phyloP scores from a whole-genome alignment of 2,797 vertebrate genomes.

The Betta splendens region DNA sequence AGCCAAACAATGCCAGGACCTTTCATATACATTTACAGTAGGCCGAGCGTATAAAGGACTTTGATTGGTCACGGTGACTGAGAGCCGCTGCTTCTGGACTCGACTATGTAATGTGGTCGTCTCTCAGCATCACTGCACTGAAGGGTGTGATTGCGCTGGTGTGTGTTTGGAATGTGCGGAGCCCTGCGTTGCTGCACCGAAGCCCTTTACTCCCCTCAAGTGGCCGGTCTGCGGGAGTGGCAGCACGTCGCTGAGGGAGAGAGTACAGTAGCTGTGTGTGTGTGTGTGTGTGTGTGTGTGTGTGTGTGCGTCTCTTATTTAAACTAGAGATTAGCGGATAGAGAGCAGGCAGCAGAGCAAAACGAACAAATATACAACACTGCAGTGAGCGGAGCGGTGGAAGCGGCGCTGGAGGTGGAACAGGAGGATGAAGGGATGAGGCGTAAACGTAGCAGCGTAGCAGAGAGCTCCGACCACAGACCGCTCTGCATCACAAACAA shows the following conservation, averaged over 20 bases:
- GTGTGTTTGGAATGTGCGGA: constrained; percentile 1
- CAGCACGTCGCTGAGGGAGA: constrained; percentile 23
- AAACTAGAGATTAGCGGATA: constrained; percentile 66
- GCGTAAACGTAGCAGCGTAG: constrained; percentile 7
- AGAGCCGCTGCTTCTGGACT: constrained; percentile 34
- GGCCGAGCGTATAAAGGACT: constrained; percentile 55
- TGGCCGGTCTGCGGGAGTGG: constrained; percentile 47
- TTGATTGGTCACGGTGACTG: constrained; percentile 63
- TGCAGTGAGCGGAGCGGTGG: constrained; percentile 28
- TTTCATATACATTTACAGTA: constrained; percentile 69
- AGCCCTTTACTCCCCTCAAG: constrained; percentile 75
- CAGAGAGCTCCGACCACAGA: constrained; percentile 1
- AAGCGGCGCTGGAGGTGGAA: constrained; percentile 34
- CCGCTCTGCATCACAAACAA: neutral
- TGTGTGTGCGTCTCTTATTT: constrained; percentile 57
- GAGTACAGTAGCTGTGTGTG: neutral
- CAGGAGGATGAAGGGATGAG: constrained; percentile 8
- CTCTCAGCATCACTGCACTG: constrained; percentile 28
- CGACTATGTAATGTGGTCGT: constrained; percentile 39
- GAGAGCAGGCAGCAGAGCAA: constrained; percentile 59
- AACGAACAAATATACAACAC: constrained; percentile 59
- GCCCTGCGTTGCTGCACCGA: constrained; percentile 28
- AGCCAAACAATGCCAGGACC: constrained; percentile 57
- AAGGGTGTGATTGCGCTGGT: neutral
- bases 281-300: constrained; percentile 8